Conservation (phyloP, 2,797 vertebrate genomes). For the Pseudochirops cupreus region DNA sequence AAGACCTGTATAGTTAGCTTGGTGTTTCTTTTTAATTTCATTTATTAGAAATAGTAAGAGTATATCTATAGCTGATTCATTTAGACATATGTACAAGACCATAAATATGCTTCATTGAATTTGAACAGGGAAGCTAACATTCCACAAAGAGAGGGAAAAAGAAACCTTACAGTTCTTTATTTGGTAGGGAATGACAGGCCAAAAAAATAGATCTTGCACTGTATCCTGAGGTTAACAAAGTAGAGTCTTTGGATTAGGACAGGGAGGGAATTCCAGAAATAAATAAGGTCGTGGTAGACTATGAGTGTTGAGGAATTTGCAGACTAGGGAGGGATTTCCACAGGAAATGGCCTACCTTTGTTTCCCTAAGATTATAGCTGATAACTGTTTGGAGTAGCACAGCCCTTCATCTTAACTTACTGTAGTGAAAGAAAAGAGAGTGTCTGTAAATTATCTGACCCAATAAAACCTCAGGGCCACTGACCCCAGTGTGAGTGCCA, state of each 20-base stretch:
- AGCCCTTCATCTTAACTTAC: not conserved
- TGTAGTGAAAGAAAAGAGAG: not conserved
- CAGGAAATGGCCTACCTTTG: not conserved
- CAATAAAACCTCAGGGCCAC: not conserved
- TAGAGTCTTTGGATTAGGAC: constrained; percentile 34
- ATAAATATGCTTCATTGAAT: constrained; percentile 58
- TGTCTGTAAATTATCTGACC: constrained; percentile 20
- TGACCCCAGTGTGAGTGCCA: not conserved
- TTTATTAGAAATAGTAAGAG: constrained; percentile 62
- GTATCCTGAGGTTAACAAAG: constrained; percentile 31
- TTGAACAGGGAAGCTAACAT: constrained; percentile 50
- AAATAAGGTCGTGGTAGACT: constrained; percentile 8
- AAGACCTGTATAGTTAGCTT: constrained; percentile 53
- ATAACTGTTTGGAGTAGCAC: not conserved
- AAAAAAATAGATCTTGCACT: constrained; percentile 48
- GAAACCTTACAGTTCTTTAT: constrained; percentile 51
- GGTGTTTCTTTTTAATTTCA: constrained; percentile 47
- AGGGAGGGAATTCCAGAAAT: constrained; percentile 27
- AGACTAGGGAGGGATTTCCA: constrained; percentile 38
- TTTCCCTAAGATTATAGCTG: constrained; percentile 13
- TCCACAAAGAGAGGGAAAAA: constrained; percentile 49
- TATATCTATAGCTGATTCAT: constrained; percentile 30
- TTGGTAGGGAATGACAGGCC: constrained; percentile 55
- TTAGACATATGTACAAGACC: constrained; percentile 30
- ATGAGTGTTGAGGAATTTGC: constrained; percentile 39